phyloP scores from a whole-genome alignment of 2,888 invertebrate species.

The Standfussiana lucernea region DNA sequence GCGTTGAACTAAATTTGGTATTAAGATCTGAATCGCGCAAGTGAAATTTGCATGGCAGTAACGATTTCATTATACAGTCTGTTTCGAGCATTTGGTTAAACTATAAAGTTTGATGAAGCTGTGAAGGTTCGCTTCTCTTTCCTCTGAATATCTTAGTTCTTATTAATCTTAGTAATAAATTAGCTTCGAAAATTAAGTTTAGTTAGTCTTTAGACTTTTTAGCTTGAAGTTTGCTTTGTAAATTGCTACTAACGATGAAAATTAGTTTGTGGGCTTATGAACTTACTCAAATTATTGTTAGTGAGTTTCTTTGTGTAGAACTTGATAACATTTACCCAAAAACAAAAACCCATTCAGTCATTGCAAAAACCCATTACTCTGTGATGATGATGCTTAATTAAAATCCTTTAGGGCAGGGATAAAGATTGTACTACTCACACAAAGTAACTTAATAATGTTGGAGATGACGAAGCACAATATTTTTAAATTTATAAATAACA shows the following conservation, averaged over 20 bases:
- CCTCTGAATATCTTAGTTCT: slow-evolving; percentile 30
- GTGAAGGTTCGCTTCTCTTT: slow-evolving; percentile 37
- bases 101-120: slow-evolving; percentile 53
- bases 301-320: neutral
- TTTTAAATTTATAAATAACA: neutral
- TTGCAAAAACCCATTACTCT: neutral
- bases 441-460: neutral
- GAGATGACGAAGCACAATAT: neutral
- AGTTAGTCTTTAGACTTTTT: slow-evolving; percentile 28
- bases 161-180: slow-evolving; percentile 41
- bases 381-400: neutral
- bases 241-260: slow-evolving; percentile 7
- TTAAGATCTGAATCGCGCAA: slow-evolving; percentile 49
- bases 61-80: slow-evolving; percentile 53
- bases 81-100: slow-evolving; percentile 37
- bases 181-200: slow-evolving; percentile 28
- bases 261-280: slow-evolving; percentile 23
- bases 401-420: neutral
- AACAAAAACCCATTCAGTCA: neutral
- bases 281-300: slow-evolving; percentile 5
- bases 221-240: slow-evolving; percentile 12
- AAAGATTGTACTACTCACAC: neutral
- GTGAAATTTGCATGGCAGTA: slow-evolving; percentile 53
- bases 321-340: too few species aligned
- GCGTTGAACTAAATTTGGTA: slow-evolving; percentile 47